These are phyloP conservation scores for Plectropomus leopardus DNA, from an alignment of 2,113 vertebrate species.

Conservation along the genomic window DNA sequence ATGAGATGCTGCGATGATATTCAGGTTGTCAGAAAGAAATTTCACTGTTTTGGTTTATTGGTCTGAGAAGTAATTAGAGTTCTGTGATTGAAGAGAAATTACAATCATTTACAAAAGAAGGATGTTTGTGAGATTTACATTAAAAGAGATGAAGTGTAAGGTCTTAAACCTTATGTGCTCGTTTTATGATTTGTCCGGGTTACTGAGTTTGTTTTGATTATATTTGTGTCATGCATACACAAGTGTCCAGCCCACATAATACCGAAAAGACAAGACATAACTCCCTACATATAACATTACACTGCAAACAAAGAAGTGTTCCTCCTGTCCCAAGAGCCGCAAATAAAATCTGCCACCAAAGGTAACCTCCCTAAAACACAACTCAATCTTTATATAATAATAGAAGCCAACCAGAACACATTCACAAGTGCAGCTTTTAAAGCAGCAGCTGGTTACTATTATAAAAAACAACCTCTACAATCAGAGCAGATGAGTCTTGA, in stretches of 20 bases:
- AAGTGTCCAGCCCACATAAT: background rate
- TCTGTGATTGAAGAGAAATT: background rate
- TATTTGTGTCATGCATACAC: background rate
- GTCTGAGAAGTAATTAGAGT: background rate
- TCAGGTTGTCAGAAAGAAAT: constrained; percentile 34
- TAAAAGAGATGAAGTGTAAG: background rate
- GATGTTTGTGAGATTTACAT: constrained; percentile 5
- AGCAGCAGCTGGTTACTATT: too few relatives aligned
- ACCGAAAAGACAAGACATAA: background rate
- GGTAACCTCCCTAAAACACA: background rate
- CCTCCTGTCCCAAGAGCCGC: too few relatives aligned
- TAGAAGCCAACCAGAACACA: background rate
- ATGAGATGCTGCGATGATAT: constrained; percentile 56
- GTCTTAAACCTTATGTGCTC: background rate
- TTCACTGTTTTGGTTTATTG: constrained; percentile 11
- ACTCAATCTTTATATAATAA: background rate
- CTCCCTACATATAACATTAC: background rate
- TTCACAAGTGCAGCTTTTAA: background rate
- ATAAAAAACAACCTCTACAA: too few relatives aligned
- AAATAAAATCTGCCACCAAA: background rate
- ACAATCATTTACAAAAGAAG: background rate
- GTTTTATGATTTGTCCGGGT: background rate
- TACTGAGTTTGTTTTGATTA: background rate
- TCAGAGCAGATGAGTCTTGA: too few relatives aligned
- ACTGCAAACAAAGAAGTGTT: too few relatives aligned